Conservation (phyloP, 1,140 invertebrate genomes). For the Drosophila rhopaloa region DNA sequence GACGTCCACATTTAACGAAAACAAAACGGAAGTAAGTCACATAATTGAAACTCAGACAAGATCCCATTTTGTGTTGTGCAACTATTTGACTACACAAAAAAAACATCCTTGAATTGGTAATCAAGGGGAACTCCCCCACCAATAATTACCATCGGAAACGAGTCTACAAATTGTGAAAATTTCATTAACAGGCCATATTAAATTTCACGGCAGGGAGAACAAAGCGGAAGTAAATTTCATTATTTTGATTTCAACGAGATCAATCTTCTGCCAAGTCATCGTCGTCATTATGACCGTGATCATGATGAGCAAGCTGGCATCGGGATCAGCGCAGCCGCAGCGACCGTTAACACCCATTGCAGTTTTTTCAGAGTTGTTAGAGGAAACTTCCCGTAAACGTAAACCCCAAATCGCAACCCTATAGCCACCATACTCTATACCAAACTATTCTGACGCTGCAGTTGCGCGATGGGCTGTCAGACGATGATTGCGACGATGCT, state of each 20-base stretch:
- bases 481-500: conserved; percentile 45
- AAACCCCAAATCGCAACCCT: conserved; percentile 66
- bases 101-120: conserved; percentile 7
- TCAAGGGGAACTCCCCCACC: conserved; percentile 21
- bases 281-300: conserved; percentile 12
- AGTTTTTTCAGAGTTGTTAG: conserved; percentile 21
- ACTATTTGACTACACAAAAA: conserved; percentile 5
- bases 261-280: conserved; percentile 60
- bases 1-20: neutral
- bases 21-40: neutral
- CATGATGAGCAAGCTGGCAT: conserved; percentile 33
- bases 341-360: conserved; percentile 64
- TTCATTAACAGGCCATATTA: conserved; percentile 39
- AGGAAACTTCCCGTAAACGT: conserved; percentile 33
- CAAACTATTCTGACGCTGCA: conserved; percentile 44
- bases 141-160: conserved; percentile 6
- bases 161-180: conserved; percentile 11
- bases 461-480: conserved; percentile 42
- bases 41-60: neutral
- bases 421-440: conserved; percentile 29
- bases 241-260: conserved; percentile 59
- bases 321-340: conserved; percentile 29
- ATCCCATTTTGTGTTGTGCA: neutral
- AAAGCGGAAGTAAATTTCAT: conserved; percentile 58
- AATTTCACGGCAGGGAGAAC: conserved; percentile 24